These are phyloP conservation scores for Tapera naevia DNA, from an alignment of 2,797 vertebrate species.

Conservation along the genomic window DNA sequence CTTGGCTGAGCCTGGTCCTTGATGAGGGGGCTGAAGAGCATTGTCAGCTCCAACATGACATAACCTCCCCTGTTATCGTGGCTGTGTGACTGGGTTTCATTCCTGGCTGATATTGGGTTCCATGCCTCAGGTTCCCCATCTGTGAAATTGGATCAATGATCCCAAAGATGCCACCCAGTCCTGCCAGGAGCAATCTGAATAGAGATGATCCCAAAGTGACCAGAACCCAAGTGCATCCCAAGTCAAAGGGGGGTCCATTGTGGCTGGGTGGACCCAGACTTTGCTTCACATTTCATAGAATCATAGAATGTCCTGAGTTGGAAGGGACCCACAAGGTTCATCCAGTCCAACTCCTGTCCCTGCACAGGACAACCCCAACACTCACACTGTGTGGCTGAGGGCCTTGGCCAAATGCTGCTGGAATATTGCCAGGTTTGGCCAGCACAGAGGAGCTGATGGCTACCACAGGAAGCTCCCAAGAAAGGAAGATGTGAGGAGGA, in stretches of 20 bases:
- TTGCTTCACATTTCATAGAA: background rate
- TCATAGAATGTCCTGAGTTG: too few species aligned
- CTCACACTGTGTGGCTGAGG: too few species aligned
- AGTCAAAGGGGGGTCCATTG: background rate
- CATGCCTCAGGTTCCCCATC: background rate
- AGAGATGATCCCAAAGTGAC: fast-evolving
- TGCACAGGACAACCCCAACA: too few species aligned
- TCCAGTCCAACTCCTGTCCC: too few species aligned
- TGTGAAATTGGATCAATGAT: background rate
- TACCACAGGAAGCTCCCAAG: background rate
- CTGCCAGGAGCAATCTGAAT: background rate
- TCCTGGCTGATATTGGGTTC: background rate
- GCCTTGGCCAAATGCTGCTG: too few species aligned
- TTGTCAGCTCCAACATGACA: fast-evolving
- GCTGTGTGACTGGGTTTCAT: background rate
- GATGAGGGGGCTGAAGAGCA: background rate
- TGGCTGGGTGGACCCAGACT: background rate
- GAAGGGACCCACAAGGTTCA: too few species aligned
- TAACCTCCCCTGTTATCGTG: fast-evolving
- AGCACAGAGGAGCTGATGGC: background rate
- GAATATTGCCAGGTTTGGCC: too few species aligned
- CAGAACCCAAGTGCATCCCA: background rate
- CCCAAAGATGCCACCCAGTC: background rate
- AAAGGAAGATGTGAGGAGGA: background rate
- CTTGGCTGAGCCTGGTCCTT: too few species aligned